Conservation (phyloP, 1,140 invertebrate genomes). For the Gerris buenoi region DNA sequence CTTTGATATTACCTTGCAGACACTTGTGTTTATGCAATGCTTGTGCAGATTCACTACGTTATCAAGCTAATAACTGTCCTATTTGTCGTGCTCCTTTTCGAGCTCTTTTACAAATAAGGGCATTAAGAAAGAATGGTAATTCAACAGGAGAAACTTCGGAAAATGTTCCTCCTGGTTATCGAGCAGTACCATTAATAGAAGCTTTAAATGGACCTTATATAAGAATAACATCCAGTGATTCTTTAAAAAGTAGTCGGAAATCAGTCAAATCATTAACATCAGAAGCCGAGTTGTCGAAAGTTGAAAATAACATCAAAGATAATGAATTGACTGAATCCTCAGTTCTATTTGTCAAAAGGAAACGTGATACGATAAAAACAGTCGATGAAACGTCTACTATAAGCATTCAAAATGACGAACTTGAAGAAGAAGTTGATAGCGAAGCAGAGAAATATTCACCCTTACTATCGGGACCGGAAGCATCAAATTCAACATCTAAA, state of each 20-base stretch:
- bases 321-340: background rate
- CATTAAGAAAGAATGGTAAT: conserved; percentile 54
- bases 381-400: background rate
- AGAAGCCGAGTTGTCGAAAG: no score
- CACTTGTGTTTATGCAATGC: conserved; percentile 95
- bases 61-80: conserved; percentile 96
- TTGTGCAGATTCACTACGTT: conserved; percentile 90
- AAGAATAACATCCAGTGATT: background rate
- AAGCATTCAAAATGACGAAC: background rate
- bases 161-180: conserved; percentile 83
- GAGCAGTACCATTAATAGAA: conserved; percentile 87
- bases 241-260: background rate
- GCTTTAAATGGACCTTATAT: conserved; percentile 80
- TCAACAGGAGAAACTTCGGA: conserved; percentile 34
- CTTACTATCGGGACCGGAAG: conserved; percentile 40
- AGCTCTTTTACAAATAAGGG: conserved; percentile 87
- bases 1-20: conserved; percentile 91
- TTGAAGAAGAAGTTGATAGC: conserved; percentile 50
- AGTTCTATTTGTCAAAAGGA: no score
- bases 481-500: no score
- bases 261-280: background rate
- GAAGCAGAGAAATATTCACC: conserved; percentile 66
- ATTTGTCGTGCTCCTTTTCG: conserved; percentile 95
- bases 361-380: background rate
- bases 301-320: background rate